Base-by-base conservation (phyloP, 1,140 invertebrate species). In the Telenomus remus region DNA sequence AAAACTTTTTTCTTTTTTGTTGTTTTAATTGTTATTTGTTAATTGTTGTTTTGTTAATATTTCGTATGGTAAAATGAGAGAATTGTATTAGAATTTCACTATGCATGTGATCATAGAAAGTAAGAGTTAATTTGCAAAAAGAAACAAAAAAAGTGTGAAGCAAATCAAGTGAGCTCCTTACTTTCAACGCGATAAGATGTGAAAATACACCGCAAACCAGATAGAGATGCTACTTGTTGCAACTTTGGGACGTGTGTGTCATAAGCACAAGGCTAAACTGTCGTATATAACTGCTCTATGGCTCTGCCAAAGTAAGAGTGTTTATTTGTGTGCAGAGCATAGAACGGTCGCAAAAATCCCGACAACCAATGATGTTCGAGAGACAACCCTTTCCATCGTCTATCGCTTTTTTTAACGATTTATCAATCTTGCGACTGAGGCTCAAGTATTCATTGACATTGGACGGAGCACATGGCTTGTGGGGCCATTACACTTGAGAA, bases 341-440 rank as follows among this genome's bases (percentile, higher is more conserved):
- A 55, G 73, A 79, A 83, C 79, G 78, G 81, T 85, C 78, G 78
- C 76, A 76, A 69, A 64, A 76, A 65, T 60, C 14, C 46, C 33
- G 11, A 43, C 42, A 14, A 42, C 61, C 66, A 76, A 70, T 76
- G 50, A 70, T 73, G 56, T 60, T 56, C 56, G 47, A 53, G 57
- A 56, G 39, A 35, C 46, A 63, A 66, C 48, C 44, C 53, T 14
- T 55, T 60, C 34, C 14, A 1, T 61, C 50, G 19, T 27, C 19
- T 27, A 27, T 27, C 19, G 19, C 19, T 27, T 27, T 27, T 27
- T 27, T 27, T 6, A 1, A 1, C 19, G 19, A 27, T 27, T 27
- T 27, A 27, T 27, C 39, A 51, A 56, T 57, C 59, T 33, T 37
- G 51, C 56, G 55, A 15, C 15, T 14, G 11, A 1, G 13, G 7